These are phyloP conservation scores for Elysia chlorotica DNA, from an alignment of 1,140 invertebrate species.

Conservation along the genomic window DNA sequence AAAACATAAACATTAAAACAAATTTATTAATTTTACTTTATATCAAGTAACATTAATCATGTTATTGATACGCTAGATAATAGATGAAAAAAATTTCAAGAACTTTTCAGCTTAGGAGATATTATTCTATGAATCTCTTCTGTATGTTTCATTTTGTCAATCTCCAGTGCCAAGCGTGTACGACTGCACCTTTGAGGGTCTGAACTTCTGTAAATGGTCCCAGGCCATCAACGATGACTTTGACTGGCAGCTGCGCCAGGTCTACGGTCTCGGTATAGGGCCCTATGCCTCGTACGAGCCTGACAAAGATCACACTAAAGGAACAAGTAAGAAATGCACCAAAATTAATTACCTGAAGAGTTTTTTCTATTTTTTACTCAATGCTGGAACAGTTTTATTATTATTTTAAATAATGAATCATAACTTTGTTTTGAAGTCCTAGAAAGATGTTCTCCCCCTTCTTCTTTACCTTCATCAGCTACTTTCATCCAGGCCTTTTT, in stretches of 20 bases:
- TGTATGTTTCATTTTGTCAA: too few species aligned
- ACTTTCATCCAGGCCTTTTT: too few species aligned
- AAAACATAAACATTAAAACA: not conserved
- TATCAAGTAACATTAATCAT: not conserved
- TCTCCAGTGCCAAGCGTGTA: slow-evolving; percentile 27
- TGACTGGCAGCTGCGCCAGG: slow-evolving; percentile 58
- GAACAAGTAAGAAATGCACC: slow-evolving; percentile 13
- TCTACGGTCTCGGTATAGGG: too few species aligned
- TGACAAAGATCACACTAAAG: slow-evolving; percentile 1
- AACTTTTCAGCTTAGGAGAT: not conserved
- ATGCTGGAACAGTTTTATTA: too few species aligned
- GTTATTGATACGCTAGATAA: not conserved
- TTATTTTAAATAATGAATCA: too few species aligned
- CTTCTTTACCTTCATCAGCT: too few species aligned
- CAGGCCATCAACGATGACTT: slow-evolving; percentile 43
- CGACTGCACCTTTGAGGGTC: slow-evolving; percentile 47
- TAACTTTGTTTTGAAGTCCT: too few species aligned
- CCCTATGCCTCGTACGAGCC: not conserved
- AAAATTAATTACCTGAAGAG: too few species aligned
- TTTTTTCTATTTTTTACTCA: too few species aligned
- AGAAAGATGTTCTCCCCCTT: too few species aligned
- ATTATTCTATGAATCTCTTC: too few species aligned
- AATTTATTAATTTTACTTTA: not conserved
- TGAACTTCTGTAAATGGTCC: slow-evolving; percentile 44
- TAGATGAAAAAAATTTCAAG: not conserved